A percentile compares a stretch with the other conserved stretches of the same genome.
Conservation (phyloP, 2,797 vertebrate genomes). For the Danio kyathit region DNA sequence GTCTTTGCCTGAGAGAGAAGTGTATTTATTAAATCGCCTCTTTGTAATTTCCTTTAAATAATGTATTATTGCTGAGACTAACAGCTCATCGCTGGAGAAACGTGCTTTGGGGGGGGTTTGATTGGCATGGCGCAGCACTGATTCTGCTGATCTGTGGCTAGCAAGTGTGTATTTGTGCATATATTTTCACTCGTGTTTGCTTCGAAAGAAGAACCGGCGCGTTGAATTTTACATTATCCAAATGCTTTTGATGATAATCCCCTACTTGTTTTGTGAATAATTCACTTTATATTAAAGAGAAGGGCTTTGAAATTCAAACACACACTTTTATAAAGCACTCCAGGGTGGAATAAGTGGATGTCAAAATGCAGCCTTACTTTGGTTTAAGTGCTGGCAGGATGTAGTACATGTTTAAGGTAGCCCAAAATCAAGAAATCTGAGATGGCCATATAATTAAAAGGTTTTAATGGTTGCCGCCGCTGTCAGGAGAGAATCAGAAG, state of each 20-base stretch:
- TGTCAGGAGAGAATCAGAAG: conserved; percentile 11
- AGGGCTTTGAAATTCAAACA: conserved; percentile 54
- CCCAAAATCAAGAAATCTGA: background rate
- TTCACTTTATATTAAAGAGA: conserved; percentile 56
- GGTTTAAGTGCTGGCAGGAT: conserved; percentile 15
- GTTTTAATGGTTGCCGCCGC: background rate
- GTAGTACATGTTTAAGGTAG: conserved; percentile 10
- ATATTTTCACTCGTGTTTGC: conserved; percentile 10
- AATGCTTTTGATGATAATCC: conserved; percentile 54
- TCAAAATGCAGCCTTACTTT: conserved; percentile 28
- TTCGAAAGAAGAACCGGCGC: conserved; percentile 23
- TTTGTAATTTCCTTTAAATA: conserved; percentile 77
- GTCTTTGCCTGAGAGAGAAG: conserved; percentile 69
- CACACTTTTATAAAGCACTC: conserved; percentile 42
- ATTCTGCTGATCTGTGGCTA: conserved; percentile 39
- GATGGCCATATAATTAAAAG: no score
- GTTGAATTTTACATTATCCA: conserved; percentile 54
- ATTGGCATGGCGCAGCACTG: conserved; percentile 49
- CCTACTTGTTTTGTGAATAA: conserved; percentile 57
- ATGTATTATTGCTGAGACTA: conserved; percentile 70
- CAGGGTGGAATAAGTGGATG: conserved; percentile 37
- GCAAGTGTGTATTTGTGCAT: conserved; percentile 22
- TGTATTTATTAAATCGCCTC: conserved; percentile 71
- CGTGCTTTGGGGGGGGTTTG: conserved; percentile 55
- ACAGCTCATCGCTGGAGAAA: conserved; percentile 60